Conservation (phyloP, 1,140 invertebrate species). For the Charaxes varanes region DNA sequence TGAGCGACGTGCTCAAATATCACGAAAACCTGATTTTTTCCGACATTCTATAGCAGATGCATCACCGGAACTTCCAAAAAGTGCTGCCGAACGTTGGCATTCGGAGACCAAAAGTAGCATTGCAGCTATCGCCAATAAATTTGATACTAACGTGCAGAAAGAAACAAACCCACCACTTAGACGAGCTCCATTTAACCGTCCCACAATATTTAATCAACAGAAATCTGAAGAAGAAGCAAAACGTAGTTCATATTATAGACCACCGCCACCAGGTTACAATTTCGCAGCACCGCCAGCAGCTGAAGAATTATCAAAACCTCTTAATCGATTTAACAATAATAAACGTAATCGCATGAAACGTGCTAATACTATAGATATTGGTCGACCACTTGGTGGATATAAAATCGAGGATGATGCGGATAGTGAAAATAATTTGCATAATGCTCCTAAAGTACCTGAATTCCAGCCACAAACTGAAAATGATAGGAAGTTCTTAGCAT, state of each 20-base stretch:
- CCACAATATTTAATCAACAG: conserved; percentile 20
- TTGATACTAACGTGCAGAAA: conserved; percentile 41
- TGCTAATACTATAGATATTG: conserved; percentile 91
- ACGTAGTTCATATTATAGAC: conserved; percentile 42
- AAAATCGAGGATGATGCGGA: conserved; percentile 68
- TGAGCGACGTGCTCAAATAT: conserved; percentile 32
- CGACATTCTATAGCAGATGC: conserved; percentile 52
- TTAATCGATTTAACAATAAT: conserved; percentile 76
- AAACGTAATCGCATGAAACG: conserved; percentile 88
- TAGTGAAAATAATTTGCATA: conserved; percentile 36
- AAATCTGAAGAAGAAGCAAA: conserved; percentile 38
- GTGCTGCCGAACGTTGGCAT: conserved; percentile 32
- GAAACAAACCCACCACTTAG: conserved; percentile 38
- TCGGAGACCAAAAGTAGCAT: conserved; percentile 49
- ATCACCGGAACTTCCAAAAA: conserved; percentile 20
- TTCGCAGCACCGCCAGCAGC: conserved; percentile 58
- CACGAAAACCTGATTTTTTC: conserved; percentile 47
- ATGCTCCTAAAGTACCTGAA: conserved; percentile 72
- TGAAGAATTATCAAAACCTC: conserved; percentile 49
- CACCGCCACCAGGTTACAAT: conserved; percentile 56
- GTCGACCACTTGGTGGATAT: conserved; percentile 78
- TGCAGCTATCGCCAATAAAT: conserved; percentile 57
- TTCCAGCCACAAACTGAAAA: conserved; percentile 89
- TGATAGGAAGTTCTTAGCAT: conserved; percentile 88
- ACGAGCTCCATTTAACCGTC: conserved; percentile 31